Conservation (phyloP, 2,888 invertebrate genomes). For the Epistrophe eligans region DNA sequence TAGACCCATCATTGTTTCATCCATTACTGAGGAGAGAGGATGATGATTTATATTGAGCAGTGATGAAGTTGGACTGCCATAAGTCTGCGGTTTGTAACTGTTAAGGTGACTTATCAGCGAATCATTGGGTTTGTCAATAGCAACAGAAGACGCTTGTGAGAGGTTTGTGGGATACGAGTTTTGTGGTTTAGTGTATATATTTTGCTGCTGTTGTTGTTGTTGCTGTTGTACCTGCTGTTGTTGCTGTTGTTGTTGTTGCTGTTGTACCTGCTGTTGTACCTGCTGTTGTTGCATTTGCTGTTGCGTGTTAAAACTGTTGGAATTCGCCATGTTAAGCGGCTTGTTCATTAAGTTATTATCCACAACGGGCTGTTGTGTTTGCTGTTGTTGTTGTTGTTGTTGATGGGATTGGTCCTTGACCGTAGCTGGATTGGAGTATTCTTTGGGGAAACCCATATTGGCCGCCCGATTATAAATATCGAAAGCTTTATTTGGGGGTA, state of each 20-base stretch:
- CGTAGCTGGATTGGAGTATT: slow-evolving; percentile 77
- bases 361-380: slow-evolving; percentile 66
- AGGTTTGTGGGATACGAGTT: slow-evolving; percentile 68
- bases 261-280: slow-evolving; percentile 71
- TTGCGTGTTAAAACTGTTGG: slow-evolving; percentile 77
- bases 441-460: slow-evolving; percentile 83
- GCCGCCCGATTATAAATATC: slow-evolving; percentile 84
- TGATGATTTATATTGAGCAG: slow-evolving; percentile 80
- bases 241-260: slow-evolving; percentile 77
- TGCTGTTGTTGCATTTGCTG: slow-evolving; percentile 78
- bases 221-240: slow-evolving; percentile 76
- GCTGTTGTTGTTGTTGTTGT: slow-evolving; percentile 73
- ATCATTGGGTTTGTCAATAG: slow-evolving; percentile 67
- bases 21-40: slow-evolving; percentile 79
- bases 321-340: slow-evolving; percentile 77
- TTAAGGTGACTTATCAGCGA: slow-evolving; percentile 79
- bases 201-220: slow-evolving; percentile 76
- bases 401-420: slow-evolving; percentile 79
- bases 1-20: slow-evolving; percentile 80
- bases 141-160: slow-evolving; percentile 52
- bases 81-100: slow-evolving; percentile 81
- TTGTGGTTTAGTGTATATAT: slow-evolving; percentile 73
- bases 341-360: slow-evolving; percentile 76
- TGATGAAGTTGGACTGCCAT: slow-evolving; percentile 80
- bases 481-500: slow-evolving; percentile 83